Evolutionary conservation across 2,113 vertebrate species (phyloP), one percentile per base, ranked within the genome.

Genomic region (Seriola rivoliana): DNA sequence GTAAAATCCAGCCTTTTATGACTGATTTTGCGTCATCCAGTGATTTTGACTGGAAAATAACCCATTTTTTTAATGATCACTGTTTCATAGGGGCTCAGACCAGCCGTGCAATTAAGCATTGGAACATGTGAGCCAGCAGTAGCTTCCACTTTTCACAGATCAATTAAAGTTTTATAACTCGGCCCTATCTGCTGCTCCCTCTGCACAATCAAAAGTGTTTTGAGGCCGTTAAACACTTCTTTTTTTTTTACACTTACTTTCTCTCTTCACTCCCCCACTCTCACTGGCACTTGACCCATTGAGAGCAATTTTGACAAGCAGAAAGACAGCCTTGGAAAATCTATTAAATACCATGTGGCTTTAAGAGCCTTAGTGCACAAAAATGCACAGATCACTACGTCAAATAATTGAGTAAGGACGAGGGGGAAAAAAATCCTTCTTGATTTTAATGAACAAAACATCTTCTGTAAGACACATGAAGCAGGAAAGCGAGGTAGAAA

Each of bases 91-190:
- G 75, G 85, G 85, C 87, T 92, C 87, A 92, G 89, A 92, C 57
- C 91, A 91, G 89, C 89, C 93, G 55, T 76, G 83, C 93, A 93
- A 93, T 94, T 94, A 95, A 93, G 82, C 80, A 82, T 17, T 81
- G 88, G 91, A 94, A 94, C 91, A 93, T 90, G 91, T 92, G 88
- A 88, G 80, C 88, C 85, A 90, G 89, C 91, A 92, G 94, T 94
- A 95, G 92, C 94, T 93, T 94, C 90, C 89, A 94, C 90, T 92
- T 93, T 93, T 94, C 92, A 94, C 93, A 94, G 92, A 94, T 95
- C 92, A 94, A 93, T 95, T 95, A 94, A 94, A 94, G 85, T 94
- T 95, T 95, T 95, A 95, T 90, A 91, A 88, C 89, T 42, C 32
- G 46, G 84, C 88, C 78, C 94, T 94, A 95, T 93, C 93, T 95